Evolutionary conservation across 2,797 vertebrate species (phyloP), one percentile per base, ranked within the genome.

Genomic region (Brachyrhaphis roseni): DNA sequence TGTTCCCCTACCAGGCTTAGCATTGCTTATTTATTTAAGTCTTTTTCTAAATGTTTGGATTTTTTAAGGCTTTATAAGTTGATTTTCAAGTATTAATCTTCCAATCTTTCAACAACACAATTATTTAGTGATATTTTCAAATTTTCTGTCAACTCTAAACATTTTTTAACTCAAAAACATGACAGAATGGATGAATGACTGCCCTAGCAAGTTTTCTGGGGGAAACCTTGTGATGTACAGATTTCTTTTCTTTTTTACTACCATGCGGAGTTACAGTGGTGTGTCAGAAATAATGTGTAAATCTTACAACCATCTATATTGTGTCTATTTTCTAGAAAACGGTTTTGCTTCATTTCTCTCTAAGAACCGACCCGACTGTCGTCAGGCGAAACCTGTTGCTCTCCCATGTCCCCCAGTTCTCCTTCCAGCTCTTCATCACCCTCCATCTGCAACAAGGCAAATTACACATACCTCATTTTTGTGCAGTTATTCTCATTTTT

Each of bases 371-470:
- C 92, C 93, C 90, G 91, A 84, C 95, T 96, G 91, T 96, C 96
- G 79, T 98, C 97, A 72, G 96, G 96, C 3, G 96, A 96, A 82
- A 97, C 97, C 77, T 96, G 97, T 77, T 89, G 96, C 68, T 97
- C 97, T 2, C 81, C 90, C 5, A 97, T 96, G 57, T 97, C 88
- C 81, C 97, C 96, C 36, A 96, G 91, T 75, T 98, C 97, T 77
- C 94, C 96, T 55, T 97, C 97, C 36, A 96, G 95, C 81, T 96
- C 97, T 79, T 97, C 97, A 84, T 98, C 97, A 53, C 95, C 95
- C 84, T 98, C 97, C 92, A 97, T 96, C 98, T 99, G 92, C 75
- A 89, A 84, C 28, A 82, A 26, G 59, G 1, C 36, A 70, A 2
- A 51, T 74, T 0, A 53, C 75, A 81, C 45, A 78, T 18, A 39